Base-by-base conservation (phyloP, 1,140 invertebrate genomes). In the Monomorium pharaonis region DNA sequence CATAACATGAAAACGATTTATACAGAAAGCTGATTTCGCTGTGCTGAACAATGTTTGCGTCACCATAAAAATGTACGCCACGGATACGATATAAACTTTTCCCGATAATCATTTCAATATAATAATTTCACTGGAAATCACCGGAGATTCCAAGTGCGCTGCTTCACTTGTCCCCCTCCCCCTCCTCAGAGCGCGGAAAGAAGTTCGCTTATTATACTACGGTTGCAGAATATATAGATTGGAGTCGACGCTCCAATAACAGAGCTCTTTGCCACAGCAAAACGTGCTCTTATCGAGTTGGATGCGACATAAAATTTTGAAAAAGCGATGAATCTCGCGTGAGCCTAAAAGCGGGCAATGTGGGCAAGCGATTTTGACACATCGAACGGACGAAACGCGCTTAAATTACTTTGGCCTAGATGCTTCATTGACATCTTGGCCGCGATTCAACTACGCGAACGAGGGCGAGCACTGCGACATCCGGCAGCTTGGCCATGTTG, bases 331-430 rank as follows among this genome's bases (percentile, higher is more conserved):
- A 70, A 83, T 83, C 12, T 58, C 24, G 37, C 18, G 30, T 44
- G 14, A 58, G 69, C 33, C 54, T 33, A 16, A 60, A 56, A 58
- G 67, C 54, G 24, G 60, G 21, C 44, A 83, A 74, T 42, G 51
- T 58, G 27, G 51, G 16, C 51, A 37, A 69, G 30, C 65, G 21
- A 83, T 83, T 83, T 72, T 72, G 78, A 83, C 78, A 74, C 67
- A 47, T 58, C 78, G 42, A 83, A 58, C 44, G 24, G 67, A 72
- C 42, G 67, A 83, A 83, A 83, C 70, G 67, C 85, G 63, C 84
- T 89, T 89, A 89, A 89, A 89, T 89, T 86, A 86, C 88, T 87
- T 78, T 84, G 81, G 67, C 89, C 86, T 83, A 81, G 78, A 89
- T 85, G 78, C 80, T 72, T 42, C 76, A 90, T 89, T 84, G 88